phyloP scores from a whole-genome alignment of 2,888 invertebrate species.

The Gari tellinella region DNA sequence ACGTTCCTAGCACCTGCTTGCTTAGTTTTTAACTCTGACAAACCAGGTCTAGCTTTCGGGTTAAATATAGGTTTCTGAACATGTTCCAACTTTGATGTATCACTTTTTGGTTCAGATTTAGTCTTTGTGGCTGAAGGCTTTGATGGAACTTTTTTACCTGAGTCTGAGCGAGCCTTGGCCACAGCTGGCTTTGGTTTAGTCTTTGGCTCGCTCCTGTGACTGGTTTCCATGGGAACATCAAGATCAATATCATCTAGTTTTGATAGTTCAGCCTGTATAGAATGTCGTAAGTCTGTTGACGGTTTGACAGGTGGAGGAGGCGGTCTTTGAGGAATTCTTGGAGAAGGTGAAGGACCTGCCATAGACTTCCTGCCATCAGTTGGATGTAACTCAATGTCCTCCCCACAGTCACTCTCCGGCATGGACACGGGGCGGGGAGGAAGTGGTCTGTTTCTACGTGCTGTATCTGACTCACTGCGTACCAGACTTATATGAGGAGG shows the following conservation, averaged over 20 bases:
- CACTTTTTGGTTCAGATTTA: conserved; percentile 42
- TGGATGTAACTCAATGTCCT: conserved; percentile 9
- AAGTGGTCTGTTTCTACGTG: conserved; percentile 44
- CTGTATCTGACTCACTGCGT: conserved; percentile 45
- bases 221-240: conserved; percentile 38
- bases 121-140: conserved; percentile 42
- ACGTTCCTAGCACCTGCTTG: conserved; percentile 2
- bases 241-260: conserved; percentile 50
- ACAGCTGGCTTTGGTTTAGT: conserved; percentile 26
- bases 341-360: conserved; percentile 44
- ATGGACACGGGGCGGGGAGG: conserved; percentile 65
- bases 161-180: conserved; percentile 45
- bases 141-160: conserved; percentile 36
- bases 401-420: conserved; percentile 59
- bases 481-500: conserved; percentile 56
- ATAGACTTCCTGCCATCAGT: conserved; percentile 56
- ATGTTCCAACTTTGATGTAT: background rate
- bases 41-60: conserved; percentile 42
- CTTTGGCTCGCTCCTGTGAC: conserved; percentile 42
- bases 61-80: conserved; percentile 52
- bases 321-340: conserved; percentile 60
- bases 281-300: conserved; percentile 23
- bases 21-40: conserved; percentile 12
- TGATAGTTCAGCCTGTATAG: conserved; percentile 48
- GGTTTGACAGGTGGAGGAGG: conserved; percentile 36